phyloP scores from a whole-genome alignment of 1,140 invertebrate species.

The Formica exsecta region DNA sequence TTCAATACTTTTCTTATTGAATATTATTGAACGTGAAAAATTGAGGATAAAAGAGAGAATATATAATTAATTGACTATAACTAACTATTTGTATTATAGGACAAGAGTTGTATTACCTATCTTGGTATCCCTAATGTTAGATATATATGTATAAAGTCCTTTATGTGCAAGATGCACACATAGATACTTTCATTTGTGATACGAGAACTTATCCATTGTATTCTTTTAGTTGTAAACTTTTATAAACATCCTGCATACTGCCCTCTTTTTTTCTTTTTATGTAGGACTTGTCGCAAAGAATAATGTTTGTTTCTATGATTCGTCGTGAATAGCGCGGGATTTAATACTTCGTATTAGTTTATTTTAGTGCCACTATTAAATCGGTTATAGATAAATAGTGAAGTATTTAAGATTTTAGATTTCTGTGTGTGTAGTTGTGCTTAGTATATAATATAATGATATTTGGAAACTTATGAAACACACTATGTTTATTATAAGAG shows the following conservation, averaged over 20 bases:
- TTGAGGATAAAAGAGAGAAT: background rate
- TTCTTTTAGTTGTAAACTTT: conserved; percentile 64
- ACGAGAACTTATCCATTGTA: conserved; percentile 51
- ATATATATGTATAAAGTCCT: conserved; percentile 24
- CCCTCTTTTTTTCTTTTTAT: conserved; percentile 7
- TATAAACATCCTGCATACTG: background rate
- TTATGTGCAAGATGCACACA: conserved; percentile 29
- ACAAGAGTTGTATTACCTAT: conserved; percentile 22
- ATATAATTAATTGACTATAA: conserved; percentile 15
- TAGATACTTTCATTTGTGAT: conserved; percentile 37
- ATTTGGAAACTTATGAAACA: conserved; percentile 59
- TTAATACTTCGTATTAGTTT: background rate
- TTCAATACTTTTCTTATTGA: conserved; percentile 17
- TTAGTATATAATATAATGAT: conserved; percentile 68
- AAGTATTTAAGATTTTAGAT: conserved; percentile 62
- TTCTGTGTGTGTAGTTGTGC: conserved; percentile 59
- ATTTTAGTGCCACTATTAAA: conserved; percentile 33
- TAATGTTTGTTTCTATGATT: conserved; percentile 24
- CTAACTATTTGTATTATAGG: conserved; percentile 31
- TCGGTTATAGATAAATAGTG: conserved; percentile 49
- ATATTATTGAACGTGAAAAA: background rate
- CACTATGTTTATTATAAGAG: conserved; percentile 71
- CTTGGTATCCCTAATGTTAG: conserved; percentile 37
- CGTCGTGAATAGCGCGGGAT: background rate
- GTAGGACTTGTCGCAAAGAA: background rate